Conservation (phyloP, 2,113 vertebrate genomes). For the Nerophis ophidion region DNA sequence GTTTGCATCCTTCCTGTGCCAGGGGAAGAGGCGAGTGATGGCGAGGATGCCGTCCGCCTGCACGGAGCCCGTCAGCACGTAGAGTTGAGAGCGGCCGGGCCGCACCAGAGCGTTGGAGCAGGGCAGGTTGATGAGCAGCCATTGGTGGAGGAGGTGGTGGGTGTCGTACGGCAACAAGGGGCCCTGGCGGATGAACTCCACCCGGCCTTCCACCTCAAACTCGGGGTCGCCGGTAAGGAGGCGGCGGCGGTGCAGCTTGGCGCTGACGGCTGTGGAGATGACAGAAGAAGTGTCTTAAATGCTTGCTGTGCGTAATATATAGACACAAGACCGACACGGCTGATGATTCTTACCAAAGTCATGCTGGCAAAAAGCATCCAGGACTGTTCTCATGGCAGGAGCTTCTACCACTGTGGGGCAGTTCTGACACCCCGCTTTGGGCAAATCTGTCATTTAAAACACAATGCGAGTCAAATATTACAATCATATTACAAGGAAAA, state of each 20-base stretch:
- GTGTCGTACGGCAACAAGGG: slow-evolving; percentile 80
- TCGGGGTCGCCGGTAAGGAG: slow-evolving; percentile 61
- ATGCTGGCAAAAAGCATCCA: slow-evolving; percentile 76
- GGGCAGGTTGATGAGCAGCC: slow-evolving; percentile 81
- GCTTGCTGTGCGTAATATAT: neutral
- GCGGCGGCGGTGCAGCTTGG: slow-evolving; percentile 74
- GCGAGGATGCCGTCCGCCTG: slow-evolving; percentile 60
- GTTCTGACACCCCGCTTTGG: slow-evolving; percentile 79
- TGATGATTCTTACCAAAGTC: slow-evolving; percentile 76
- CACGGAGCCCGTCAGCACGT: slow-evolving; percentile 76
- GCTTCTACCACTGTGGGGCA: slow-evolving; percentile 77
- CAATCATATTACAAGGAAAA: no score
- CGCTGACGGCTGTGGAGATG: slow-evolving; percentile 74
- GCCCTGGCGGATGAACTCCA: slow-evolving; percentile 78
- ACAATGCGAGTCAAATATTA: slow-evolving; percentile 8
- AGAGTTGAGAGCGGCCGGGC: slow-evolving; percentile 70
- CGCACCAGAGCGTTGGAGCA: slow-evolving; percentile 71
- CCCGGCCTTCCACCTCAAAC: slow-evolving; percentile 75
- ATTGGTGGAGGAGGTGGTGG: slow-evolving; percentile 76
- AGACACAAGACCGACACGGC: neutral
- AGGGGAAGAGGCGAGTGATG: slow-evolving; percentile 75
- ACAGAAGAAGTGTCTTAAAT: neutral
- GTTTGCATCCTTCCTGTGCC: slow-evolving; percentile 78
- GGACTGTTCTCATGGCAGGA: slow-evolving; percentile 67
- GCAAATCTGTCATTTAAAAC: slow-evolving; percentile 66